phyloP scores from a whole-genome alignment of 2,888 invertebrate species.

The Brachyptera putata region DNA sequence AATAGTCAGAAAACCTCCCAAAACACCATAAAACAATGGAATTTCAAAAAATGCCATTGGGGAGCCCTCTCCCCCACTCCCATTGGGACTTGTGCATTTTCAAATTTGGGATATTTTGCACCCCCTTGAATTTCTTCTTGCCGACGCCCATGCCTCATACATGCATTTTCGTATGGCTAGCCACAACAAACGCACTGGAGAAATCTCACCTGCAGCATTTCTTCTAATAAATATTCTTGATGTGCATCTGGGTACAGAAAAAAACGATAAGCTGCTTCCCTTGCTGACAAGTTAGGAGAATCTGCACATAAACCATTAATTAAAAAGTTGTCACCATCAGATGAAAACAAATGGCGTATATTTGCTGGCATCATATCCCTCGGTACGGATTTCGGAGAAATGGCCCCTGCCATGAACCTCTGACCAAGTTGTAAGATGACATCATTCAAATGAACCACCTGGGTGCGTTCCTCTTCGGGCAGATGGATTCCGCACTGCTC shows the following conservation, averaged over 20 bases:
- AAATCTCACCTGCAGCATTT: slow-evolving; percentile 61
- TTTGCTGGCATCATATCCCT: slow-evolving; percentile 64
- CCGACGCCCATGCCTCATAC: too few species aligned
- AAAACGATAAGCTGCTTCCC: slow-evolving; percentile 85
- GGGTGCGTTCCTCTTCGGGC: slow-evolving; percentile 61
- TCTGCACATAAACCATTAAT: slow-evolving; percentile 82
- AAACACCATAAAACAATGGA: too few species aligned
- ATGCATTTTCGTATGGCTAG: too few species aligned
- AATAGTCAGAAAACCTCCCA: too few species aligned
- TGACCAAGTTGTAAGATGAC: slow-evolving; percentile 76
- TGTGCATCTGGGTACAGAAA: slow-evolving; percentile 72
- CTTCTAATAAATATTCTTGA: slow-evolving; percentile 70
- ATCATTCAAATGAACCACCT: slow-evolving; percentile 84
- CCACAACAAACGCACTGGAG: too few species aligned
- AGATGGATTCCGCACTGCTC: slow-evolving; percentile 97
- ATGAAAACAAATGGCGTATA: slow-evolving; percentile 65
- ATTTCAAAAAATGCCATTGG: too few species aligned
- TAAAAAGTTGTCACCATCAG: slow-evolving; percentile 66
- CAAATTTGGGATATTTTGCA: too few species aligned
- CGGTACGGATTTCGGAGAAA: slow-evolving; percentile 62
- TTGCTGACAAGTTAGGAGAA: slow-evolving; percentile 67
- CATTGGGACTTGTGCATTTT: too few species aligned
- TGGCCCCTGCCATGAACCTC: slow-evolving; percentile 72
- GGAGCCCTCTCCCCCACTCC: too few species aligned
- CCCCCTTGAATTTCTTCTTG: too few species aligned